phyloP scores from a whole-genome alignment of 2,113 vertebrate genomes.

The Tympanuchus pallidicinctus region DNA sequence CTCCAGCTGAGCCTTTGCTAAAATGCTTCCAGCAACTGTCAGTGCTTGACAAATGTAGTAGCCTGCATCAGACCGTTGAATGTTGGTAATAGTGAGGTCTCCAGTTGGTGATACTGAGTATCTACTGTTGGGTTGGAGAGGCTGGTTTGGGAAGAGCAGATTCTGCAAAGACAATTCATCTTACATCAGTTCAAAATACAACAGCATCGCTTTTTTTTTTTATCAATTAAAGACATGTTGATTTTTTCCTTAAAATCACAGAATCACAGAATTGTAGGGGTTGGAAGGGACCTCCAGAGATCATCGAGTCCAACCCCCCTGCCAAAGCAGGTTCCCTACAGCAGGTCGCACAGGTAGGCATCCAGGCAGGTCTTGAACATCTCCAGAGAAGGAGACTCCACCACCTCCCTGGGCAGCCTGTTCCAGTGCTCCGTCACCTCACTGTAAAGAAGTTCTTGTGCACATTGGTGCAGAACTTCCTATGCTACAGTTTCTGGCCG shows the following conservation, averaged over 20 bases:
- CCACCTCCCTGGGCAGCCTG: no score
- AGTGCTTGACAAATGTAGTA: constrained; percentile 99
- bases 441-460: no score
- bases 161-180: constrained; percentile 83
- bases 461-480: no score
- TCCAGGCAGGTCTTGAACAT: no score
- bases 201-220: not conserved
- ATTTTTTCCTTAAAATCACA: not conserved
- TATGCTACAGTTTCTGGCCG: no score
- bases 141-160: constrained; percentile 97
- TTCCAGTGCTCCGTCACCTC: no score
- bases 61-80: constrained; percentile 92
- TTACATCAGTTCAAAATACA: constrained; percentile 31
- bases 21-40: constrained; percentile 97
- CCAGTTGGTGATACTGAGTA: constrained; percentile 93
- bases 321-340: no score
- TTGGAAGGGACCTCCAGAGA: no score
- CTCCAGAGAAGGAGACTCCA: no score
- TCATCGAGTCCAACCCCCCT: no score
- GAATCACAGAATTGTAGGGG: no score
- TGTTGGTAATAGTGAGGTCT: constrained; percentile 93
- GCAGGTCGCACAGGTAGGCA: no score
- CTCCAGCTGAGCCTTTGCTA: constrained; percentile 98
- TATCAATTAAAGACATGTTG: not conserved
- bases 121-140: constrained; percentile 92